Evolutionary conservation across 2,113 vertebrate species (phyloP), one percentile per base, ranked within the genome.

Genomic region (Salvelinus fontinalis): DNA sequence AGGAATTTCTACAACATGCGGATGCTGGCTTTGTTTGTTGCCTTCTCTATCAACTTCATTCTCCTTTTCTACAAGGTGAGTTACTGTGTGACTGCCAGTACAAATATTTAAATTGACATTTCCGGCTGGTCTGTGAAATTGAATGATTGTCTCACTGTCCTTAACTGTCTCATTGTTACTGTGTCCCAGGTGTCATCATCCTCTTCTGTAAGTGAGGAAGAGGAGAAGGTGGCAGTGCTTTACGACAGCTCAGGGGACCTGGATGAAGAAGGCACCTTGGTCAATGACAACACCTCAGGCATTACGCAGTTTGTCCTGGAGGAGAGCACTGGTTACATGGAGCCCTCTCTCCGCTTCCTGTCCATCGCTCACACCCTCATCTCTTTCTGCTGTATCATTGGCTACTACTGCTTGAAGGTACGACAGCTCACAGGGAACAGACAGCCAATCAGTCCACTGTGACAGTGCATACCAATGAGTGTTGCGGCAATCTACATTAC

Each of bases 1-100:
- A 94, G 97, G 79, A 97, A 96, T 87, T 99, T 97, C 85, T 99
- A 98, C 89, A 98, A 96, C 82, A 96, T 98, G 94, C 95, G 96
- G 76, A 94, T 98, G 93, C 83, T 98, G 89, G 95, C 97, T 0
- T 88, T 98, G 71, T 96, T 98, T 90, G 95, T 98, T 14, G 94
- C 97, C 34, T 98, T 99, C 85, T 95, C 96, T 7, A 97, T 99
- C 89, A 98, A 98, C 90, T 99, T 99, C 88, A 97, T 99, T 84
- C 93, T 99, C 39, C 96, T 99, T 59, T 98, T 99, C 83, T 99
- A 97, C 82, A 99, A 98, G 96, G 97, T 97, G 88, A 90, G 83
- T 65, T 22, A 51, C 39, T 54, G 16, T 18, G 1, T 54, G 26
- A 29, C 34, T 29, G 16, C 65, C 12, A 22, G 16, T 59, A 14